phyloP scores from a whole-genome alignment of 1,140 invertebrate genomes.

The Scaptomyza graminum region DNA sequence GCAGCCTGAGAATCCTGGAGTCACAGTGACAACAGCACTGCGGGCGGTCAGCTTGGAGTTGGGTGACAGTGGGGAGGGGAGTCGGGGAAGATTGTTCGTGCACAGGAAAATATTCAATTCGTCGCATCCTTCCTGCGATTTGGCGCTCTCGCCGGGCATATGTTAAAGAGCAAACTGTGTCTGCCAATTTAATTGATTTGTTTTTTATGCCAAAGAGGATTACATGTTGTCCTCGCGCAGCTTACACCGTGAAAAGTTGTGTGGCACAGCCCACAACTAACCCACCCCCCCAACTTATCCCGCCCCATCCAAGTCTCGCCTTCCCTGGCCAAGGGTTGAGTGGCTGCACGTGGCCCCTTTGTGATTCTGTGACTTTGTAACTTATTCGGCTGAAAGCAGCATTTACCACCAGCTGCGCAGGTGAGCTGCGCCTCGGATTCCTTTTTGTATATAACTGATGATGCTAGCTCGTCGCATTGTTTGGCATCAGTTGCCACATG shows the following conservation, averaged over 20 bases:
- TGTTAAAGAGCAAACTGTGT: constrained; percentile 46
- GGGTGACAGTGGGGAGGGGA: neutral
- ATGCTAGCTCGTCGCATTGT: constrained; percentile 9
- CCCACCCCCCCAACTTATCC: too few species aligned
- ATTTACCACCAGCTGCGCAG: constrained; percentile 80
- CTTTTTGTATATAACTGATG: constrained; percentile 8
- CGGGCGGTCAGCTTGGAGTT: constrained; percentile 53
- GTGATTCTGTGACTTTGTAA: constrained; percentile 47
- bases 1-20: constrained; percentile 11
- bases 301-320: neutral
- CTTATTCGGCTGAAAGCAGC: constrained; percentile 36
- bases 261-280: constrained; percentile 13
- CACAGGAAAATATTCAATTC: constrained; percentile 82
- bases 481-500: constrained; percentile 58
- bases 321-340: constrained; percentile 46
- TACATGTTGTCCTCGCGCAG: constrained; percentile 69
- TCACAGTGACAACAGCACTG: constrained; percentile 64
- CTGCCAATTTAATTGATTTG: constrained; percentile 83
- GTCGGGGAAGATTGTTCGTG: neutral
- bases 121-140: constrained; percentile 77
- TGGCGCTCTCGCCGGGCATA: constrained; percentile 14
- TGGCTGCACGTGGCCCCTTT: constrained; percentile 72
- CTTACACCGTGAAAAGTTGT: constrained; percentile 61
- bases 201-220: constrained; percentile 83
- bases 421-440: constrained; percentile 51